Evolutionary conservation across 2,113 vertebrate species (phyloP).

Genomic region (Corythoichthys intestinalis): DNA sequence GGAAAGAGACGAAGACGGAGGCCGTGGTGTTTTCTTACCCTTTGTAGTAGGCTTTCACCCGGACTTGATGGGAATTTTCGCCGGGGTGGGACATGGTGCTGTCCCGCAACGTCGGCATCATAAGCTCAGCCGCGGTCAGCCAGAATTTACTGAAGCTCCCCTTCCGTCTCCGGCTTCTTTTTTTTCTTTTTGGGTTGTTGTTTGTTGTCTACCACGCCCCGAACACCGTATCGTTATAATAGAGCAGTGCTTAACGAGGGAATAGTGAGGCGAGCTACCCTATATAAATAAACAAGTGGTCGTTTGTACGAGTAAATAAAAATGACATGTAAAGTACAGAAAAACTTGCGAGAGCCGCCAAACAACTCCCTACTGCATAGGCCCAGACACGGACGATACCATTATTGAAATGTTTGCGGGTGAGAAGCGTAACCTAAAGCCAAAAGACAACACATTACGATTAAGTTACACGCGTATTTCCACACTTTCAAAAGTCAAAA

Average conservation of each 20-base stretch:
- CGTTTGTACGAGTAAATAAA: slow-evolving; percentile 7
- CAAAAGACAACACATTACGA: neutral
- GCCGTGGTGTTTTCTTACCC: slow-evolving; percentile 72
- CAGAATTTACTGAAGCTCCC: slow-evolving; percentile 45
- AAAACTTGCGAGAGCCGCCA: slow-evolving; percentile 62
- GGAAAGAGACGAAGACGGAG: neutral
- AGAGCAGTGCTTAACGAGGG: slow-evolving; percentile 7
- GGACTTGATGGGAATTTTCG: slow-evolving; percentile 81
- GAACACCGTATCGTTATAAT: slow-evolving; percentile 28
- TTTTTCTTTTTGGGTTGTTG: neutral
- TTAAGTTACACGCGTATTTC: neutral
- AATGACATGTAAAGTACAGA: slow-evolving; percentile 54
- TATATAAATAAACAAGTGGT: slow-evolving; percentile 3
- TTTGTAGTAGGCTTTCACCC: slow-evolving; percentile 90
- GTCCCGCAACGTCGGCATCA: slow-evolving; percentile 96
- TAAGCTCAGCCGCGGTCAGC: slow-evolving; percentile 57
- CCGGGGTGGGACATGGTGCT: slow-evolving; percentile 85
- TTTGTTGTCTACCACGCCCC: slow-evolving; percentile 37
- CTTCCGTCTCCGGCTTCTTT: slow-evolving; percentile 13
- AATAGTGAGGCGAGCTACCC: neutral
- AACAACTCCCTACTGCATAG: slow-evolving; percentile 75
- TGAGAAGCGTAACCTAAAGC: slow-evolving; percentile 22
- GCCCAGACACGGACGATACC: slow-evolving; percentile 64
- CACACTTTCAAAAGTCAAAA: neutral
- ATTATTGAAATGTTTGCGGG: slow-evolving; percentile 61